Evolutionary conservation across 1,140 invertebrate genomes (phyloP).

Genomic region (Steinernema khuongi): DNA sequence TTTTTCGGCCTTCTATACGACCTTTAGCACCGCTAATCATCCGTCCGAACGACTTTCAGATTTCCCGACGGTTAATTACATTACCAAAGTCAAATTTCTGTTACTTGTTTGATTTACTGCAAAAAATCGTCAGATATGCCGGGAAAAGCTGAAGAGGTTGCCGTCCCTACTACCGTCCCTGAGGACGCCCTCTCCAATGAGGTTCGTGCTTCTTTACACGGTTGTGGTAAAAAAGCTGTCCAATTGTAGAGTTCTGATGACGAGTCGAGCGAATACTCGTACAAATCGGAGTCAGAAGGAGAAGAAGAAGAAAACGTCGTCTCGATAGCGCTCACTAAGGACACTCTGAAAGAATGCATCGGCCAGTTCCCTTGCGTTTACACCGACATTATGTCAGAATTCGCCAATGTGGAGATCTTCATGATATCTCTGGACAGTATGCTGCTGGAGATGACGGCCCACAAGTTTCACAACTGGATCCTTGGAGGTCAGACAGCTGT

Average conservation of each 20-base stretch:
- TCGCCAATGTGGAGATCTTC: slow-evolving; percentile 58
- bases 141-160: background rate
- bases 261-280: background rate
- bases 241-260: background rate
- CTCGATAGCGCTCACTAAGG: background rate
- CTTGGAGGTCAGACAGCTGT: slow-evolving; percentile 55
- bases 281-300: background rate
- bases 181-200: background rate
- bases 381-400: slow-evolving; percentile 53
- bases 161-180: background rate
- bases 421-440: slow-evolving; percentile 54
- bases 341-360: background rate
- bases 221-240: background rate
- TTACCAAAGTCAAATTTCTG: background rate
- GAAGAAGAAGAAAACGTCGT: background rate
- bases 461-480: slow-evolving; percentile 56
- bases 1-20: background rate
- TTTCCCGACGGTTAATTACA: background rate
- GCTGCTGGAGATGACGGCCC: slow-evolving; percentile 50
- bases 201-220: background rate
- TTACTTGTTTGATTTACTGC: background rate
- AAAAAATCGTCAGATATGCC: slow-evolving; percentile 3
- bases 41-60: background rate
- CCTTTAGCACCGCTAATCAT: background rate
- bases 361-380: slow-evolving; percentile 31